Evolutionary conservation across 2,113 vertebrate species (phyloP), one percentile per base, ranked within the genome.

Genomic region (Andinoacara biseriatus): DNA sequence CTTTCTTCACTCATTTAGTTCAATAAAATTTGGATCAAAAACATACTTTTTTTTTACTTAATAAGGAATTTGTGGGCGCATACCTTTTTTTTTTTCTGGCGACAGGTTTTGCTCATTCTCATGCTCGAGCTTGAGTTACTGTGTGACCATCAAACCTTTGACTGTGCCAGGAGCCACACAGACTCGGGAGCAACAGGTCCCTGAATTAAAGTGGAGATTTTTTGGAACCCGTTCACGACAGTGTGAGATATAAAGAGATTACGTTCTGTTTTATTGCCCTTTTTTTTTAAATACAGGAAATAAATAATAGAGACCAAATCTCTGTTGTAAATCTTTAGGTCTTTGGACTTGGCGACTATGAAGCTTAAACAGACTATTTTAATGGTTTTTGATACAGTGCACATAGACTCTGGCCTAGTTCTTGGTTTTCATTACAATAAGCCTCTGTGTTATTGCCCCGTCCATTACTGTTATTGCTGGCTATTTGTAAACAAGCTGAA

Each of bases 241-340:
- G 60, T 74, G 14, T 59, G 2, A 40, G 29, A 83, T 81, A 46
- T 80, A 61, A 80, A 52, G 65, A 57, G 72, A 74, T 84, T 43
- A 52, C 9, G 4, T 49, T 26, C 0, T 24, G 13, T 33, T 63
- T 56, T 40, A 52, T 74, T 29, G 77, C 62, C 29, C 38, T 52
- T 33, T 2, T 31, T 60, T 33, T 33, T 38, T 74, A 62, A 54
- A 58, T 82, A 67, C 33, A 11, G 26, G 17, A 83, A 38, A 72
- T 20, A 59, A 69, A 69, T 61, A 38, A 61, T 31, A 33, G 24
- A 40, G 18, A 58, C 31, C 58, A 84, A 82, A 88, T 78, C 63
- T 67, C 11, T 74, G 35, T 15, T 60, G 82, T 80, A 82, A 80
- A 79, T 82, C 74, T 69, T 60, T 7, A 62, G n/a, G 49, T 56